A percentile compares a stretch with the other conserved stretches of the same genome.
Conservation (phyloP, 1,140 invertebrate genomes). For the Rhyzopertha dominica region DNA sequence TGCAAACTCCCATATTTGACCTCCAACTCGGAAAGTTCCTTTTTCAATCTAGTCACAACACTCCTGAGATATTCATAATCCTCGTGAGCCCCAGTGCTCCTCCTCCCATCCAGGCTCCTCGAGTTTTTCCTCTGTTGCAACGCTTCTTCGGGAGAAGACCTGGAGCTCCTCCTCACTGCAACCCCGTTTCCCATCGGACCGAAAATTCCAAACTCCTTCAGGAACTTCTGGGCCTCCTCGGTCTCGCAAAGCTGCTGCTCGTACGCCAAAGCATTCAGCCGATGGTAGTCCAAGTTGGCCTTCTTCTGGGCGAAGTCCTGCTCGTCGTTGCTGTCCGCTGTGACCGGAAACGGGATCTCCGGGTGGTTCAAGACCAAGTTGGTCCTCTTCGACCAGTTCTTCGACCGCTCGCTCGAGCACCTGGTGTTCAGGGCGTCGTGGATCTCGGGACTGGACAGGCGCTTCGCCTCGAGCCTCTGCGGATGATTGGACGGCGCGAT, state of each 20-base stretch:
- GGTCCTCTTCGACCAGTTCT: slow-evolving; percentile 11
- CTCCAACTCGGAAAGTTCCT: slow-evolving; percentile 43
- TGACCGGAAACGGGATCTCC: slow-evolving; percentile 38
- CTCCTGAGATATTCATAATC: slow-evolving; percentile 40
- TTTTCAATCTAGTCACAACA: slow-evolving; percentile 41
- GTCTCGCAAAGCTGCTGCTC: slow-evolving; percentile 16
- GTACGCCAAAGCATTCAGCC: slow-evolving; percentile 30
- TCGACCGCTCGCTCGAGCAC: neutral
- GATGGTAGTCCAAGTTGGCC: slow-evolving; percentile 36
- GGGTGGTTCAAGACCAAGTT: slow-evolving; percentile 36
- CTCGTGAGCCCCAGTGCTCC: slow-evolving; percentile 21
- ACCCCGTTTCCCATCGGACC: slow-evolving; percentile 44
- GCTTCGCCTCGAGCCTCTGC: slow-evolving; percentile 22
- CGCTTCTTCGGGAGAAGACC: slow-evolving; percentile 18
- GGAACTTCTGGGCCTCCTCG: slow-evolving; percentile 37
- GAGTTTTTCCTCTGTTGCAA: slow-evolving; percentile 30
- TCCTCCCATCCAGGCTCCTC: slow-evolving; percentile 20
- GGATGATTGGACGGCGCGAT: slow-evolving; percentile 6
- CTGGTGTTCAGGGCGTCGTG: slow-evolving; percentile 7
- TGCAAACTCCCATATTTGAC: slow-evolving; percentile 36
- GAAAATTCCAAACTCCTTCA: slow-evolving; percentile 40
- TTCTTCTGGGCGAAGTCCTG: slow-evolving; percentile 27
- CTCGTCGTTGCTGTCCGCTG: slow-evolving; percentile 25
- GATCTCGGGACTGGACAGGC: slow-evolving; percentile 40
- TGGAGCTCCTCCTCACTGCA: slow-evolving; percentile 21